These are phyloP conservation scores for Lucinisca nassula DNA, from an alignment of 2,888 invertebrate species.

Conservation along the genomic window DNA sequence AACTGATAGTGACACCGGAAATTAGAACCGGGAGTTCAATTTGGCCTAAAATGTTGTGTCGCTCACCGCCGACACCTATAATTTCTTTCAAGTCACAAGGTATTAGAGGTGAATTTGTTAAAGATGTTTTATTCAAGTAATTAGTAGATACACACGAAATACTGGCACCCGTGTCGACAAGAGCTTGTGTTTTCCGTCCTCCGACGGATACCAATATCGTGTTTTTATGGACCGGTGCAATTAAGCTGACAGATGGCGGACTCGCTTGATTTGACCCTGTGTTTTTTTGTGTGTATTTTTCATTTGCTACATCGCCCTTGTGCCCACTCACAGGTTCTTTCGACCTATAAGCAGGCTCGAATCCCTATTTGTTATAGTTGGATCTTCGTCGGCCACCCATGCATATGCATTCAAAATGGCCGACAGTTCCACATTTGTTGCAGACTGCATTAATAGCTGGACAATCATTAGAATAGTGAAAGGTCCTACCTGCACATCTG, in stretches of 20 bases:
- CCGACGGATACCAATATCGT: slow-evolving; percentile 28
- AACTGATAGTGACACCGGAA: background rate
- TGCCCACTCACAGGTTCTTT: too few relatives aligned
- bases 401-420: too few relatives aligned
- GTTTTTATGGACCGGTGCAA: slow-evolving; percentile 18
- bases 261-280: background rate
- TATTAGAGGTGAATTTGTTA: background rate
- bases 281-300: too few relatives aligned
- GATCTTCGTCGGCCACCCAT: too few relatives aligned
- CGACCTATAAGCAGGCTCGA: too few relatives aligned
- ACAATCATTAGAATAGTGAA: too few relatives aligned
- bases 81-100: slow-evolving; percentile 8
- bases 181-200: slow-evolving; percentile 31
- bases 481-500: too few relatives aligned
- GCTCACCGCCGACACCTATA: slow-evolving; percentile 18
- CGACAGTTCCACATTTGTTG: too few relatives aligned
- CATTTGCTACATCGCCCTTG: background rate
- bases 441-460: too few relatives aligned
- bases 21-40: slow-evolving; percentile 18
- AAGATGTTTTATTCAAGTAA: slow-evolving; percentile 33
- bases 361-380: too few relatives aligned
- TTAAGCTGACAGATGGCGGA: background rate
- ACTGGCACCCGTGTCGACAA: slow-evolving; percentile 45
- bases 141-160: slow-evolving; percentile 29
- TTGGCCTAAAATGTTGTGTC: slow-evolving; percentile 21